Evolutionary conservation across 30 jellyfish, hydroid and myxozoan species (phyloP).

Genomic region (Pelagia noctiluca): DNA sequence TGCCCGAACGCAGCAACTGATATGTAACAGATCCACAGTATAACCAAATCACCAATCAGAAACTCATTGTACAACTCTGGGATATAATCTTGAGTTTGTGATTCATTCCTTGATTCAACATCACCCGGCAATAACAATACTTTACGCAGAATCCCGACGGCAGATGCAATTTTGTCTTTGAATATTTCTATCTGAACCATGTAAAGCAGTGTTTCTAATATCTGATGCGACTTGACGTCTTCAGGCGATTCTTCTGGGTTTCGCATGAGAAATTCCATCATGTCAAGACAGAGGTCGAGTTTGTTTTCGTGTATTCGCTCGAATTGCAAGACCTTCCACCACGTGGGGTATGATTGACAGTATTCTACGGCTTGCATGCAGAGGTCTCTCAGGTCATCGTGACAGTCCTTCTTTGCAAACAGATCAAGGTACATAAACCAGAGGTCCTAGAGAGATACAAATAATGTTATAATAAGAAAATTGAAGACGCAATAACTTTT

Average conservation of each 20-base stretch:
- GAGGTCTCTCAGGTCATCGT: constrained; percentile 76
- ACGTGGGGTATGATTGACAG: constrained; percentile 79
- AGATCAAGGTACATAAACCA: constrained; percentile 81
- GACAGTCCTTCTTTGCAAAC: constrained; percentile 48
- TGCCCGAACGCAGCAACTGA: constrained; percentile 45
- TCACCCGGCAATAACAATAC: constrained; percentile 50
- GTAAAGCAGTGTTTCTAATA: constrained; percentile 70
- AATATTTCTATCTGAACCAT: constrained; percentile 48
- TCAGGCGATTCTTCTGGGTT: constrained; percentile 34
- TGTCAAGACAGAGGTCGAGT: constrained; percentile 87
- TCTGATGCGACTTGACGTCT: constrained; percentile 63
- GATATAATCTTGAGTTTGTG: neutral
- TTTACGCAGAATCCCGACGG: constrained; percentile 29
- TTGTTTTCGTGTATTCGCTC: constrained; percentile 71
- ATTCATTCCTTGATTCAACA: too few species aligned
- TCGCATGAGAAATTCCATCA: constrained; percentile 63
- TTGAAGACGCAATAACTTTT: neutral
- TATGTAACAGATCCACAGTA: constrained; percentile 73
- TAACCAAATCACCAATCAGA: constrained; percentile 50
- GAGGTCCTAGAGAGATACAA: constrained; percentile 45
- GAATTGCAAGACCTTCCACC: constrained; percentile 90
- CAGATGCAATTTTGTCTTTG: constrained; percentile 19
- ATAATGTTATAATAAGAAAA: neutral
- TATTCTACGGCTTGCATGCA: constrained; percentile 90
- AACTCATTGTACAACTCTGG: constrained; percentile 47